Evolutionary conservation across 2,113 vertebrate species (phyloP).

Genomic region (Bubo blakistoni): DNA sequence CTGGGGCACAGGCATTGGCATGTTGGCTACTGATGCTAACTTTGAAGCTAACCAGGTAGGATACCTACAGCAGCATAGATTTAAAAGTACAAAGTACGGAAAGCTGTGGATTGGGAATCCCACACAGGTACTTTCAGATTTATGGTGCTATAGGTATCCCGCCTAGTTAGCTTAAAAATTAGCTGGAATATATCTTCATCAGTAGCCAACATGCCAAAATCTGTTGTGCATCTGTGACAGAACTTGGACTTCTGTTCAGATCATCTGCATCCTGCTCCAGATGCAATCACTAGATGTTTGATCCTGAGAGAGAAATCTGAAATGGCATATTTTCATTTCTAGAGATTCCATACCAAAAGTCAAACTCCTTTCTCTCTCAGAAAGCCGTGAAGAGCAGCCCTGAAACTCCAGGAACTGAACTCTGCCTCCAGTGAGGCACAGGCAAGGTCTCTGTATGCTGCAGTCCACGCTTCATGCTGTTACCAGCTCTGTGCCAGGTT

Average conservation of each 20-base stretch:
- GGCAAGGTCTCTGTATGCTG: neutral
- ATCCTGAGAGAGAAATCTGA: neutral
- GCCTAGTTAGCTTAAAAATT: neutral
- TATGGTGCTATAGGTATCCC: neutral
- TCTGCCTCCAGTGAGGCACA: neutral
- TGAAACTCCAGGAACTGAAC: neutral
- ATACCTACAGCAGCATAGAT: neutral
- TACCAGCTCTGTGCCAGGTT: neutral
- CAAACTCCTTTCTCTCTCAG: neutral
- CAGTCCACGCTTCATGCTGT: fast-evolving
- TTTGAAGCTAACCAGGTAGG: neutral
- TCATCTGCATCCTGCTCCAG: neutral
- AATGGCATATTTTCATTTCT: neutral
- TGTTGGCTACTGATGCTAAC: neutral
- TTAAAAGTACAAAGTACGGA: neutral
- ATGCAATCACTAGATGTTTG: neutral
- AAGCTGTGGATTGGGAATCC: neutral
- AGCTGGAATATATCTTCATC: neutral
- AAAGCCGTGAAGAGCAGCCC: neutral
- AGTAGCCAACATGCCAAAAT: neutral
- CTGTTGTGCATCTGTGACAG: neutral
- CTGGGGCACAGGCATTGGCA: fast-evolving
- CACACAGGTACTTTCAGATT: neutral
- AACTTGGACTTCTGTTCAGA: neutral
- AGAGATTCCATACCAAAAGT: neutral